Evolutionary conservation across 2,888 invertebrate species (phyloP).

Genomic region (Parasteatoda lunata): DNA sequence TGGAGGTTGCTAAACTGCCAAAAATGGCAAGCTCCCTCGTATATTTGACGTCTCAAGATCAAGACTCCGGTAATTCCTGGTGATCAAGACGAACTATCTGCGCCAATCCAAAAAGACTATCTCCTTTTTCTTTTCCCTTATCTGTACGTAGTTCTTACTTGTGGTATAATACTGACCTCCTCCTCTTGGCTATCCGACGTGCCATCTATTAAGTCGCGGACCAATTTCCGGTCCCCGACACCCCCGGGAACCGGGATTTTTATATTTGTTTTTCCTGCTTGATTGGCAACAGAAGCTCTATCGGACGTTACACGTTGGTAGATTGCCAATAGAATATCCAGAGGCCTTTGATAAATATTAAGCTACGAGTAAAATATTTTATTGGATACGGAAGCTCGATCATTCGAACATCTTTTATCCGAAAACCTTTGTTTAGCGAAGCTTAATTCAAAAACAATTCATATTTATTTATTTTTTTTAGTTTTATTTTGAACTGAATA

Average conservation of each 20-base stretch:
- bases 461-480: too few relatives aligned
- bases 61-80: constrained; percentile 65
- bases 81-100: constrained; percentile 68
- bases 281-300: constrained; percentile 62
- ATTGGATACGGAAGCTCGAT: too few relatives aligned
- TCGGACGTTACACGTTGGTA: constrained; percentile 33
- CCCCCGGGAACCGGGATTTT: constrained; percentile 44
- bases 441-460: too few relatives aligned
- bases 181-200: constrained; percentile 55
- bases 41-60: constrained; percentile 49
- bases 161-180: constrained; percentile 54
- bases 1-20: constrained; percentile 15
- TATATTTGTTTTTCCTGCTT: constrained; percentile 38
- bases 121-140: constrained; percentile 44
- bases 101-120: constrained; percentile 54
- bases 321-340: too few relatives aligned
- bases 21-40: neutral
- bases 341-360: too few relatives aligned
- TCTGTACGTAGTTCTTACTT: constrained; percentile 63
- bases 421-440: too few relatives aligned
- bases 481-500: too few relatives aligned
- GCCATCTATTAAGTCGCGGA: constrained; percentile 67
- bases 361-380: too few relatives aligned
- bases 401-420: too few relatives aligned
- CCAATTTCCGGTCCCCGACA: constrained; percentile 65